Evolutionary conservation across 2,888 invertebrate species (phyloP).

Genomic region (Diogma glabrata): DNA sequence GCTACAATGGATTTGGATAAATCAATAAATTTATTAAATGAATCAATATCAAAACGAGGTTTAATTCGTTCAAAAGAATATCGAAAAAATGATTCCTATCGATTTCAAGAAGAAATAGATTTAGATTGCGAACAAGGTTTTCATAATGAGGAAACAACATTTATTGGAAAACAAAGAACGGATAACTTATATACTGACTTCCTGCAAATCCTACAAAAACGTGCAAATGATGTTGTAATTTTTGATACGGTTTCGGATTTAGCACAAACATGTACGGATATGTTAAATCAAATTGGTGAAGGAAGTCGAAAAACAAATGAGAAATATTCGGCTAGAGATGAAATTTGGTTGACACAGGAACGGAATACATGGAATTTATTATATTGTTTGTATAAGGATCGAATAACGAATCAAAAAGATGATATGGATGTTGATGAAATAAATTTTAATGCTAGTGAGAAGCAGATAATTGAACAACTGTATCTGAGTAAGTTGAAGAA

Average conservation of each 20-base stretch:
- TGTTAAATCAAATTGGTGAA: constrained; percentile 18
- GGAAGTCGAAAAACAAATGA: constrained; percentile 11
- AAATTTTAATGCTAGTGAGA: constrained; percentile 40
- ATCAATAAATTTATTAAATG: background rate
- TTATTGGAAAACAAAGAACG: constrained; percentile 24
- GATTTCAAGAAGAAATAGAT: background rate
- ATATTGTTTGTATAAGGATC: constrained; percentile 70
- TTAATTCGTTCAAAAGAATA: constrained; percentile 1
- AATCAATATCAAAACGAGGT: constrained; percentile 9
- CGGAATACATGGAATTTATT: constrained; percentile 81
- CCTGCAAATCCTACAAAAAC: constrained; percentile 31
- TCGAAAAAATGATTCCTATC: background rate
- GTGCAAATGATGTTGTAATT: constrained; percentile 23
- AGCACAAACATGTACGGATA: constrained; percentile 18
- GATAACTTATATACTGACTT: constrained; percentile 31
- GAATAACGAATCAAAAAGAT: constrained; percentile 41
- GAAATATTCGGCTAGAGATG: constrained; percentile 18
- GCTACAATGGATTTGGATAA: no score
- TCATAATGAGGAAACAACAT: background rate
- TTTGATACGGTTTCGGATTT: constrained; percentile 21
- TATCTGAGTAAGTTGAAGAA: constrained; percentile 32
- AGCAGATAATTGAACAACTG: constrained; percentile 35
- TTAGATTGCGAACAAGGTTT: background rate
- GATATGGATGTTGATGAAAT: constrained; percentile 34
- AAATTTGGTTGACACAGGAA: constrained; percentile 63